phyloP scores from a whole-genome alignment of 2,113 vertebrate species.

The Notarius quadriscutis region DNA sequence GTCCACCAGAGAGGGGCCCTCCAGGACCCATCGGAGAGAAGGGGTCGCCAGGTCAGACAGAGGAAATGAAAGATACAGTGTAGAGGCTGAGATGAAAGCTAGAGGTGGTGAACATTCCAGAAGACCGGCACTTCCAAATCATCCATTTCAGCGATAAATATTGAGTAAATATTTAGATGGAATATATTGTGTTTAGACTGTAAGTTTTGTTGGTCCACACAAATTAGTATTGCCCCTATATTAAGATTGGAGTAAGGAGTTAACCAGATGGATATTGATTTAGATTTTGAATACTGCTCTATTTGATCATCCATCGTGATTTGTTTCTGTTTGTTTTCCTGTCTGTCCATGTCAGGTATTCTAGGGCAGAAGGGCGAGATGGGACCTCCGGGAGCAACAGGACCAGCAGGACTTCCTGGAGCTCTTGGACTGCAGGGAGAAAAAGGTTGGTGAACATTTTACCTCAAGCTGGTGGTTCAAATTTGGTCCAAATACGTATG shows the following conservation, averaged over 20 bases:
- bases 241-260: conserved; percentile 9
- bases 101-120: conserved; percentile 28
- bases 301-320: not conserved
- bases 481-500: not conserved
- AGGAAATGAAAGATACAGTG: conserved; percentile 32
- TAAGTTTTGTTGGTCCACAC: not conserved
- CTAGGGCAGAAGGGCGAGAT: conserved; percentile 79
- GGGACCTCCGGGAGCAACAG: conserved; percentile 71
- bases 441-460: conserved; percentile 71
- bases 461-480: not conserved
- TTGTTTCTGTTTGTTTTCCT: not conserved
- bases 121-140: conserved; percentile 38
- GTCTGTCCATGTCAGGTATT: conserved; percentile 69
- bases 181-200: conserved; percentile 18
- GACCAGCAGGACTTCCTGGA: conserved; percentile 77
- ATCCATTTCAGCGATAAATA: conserved; percentile 19
- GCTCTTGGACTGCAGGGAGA: conserved; percentile 78
- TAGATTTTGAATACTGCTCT: not conserved
- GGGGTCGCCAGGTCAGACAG: conserved; percentile 77
- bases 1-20: conserved; percentile 72
- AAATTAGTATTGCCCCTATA: conserved; percentile 6
- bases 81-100: conserved; percentile 15
- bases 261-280: conserved; percentile 9
- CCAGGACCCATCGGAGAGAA: conserved; percentile 74
- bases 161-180: conserved; percentile 30